Evolutionary conservation across 2,888 invertebrate genomes (phyloP), one percentile per base, ranked within the genome.

Genomic region (Andrena dorsata): DNA sequence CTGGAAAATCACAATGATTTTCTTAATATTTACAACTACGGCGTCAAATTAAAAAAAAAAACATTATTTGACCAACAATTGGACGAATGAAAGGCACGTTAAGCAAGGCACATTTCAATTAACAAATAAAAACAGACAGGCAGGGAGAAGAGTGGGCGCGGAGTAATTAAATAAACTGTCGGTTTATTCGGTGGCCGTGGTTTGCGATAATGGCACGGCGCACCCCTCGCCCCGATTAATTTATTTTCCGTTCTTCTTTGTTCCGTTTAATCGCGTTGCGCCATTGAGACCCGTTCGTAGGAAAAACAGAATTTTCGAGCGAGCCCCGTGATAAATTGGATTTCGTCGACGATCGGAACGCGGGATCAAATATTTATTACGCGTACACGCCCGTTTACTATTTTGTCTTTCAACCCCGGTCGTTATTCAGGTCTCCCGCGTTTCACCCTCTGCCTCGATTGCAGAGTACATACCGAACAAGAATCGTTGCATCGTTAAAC

Each of bases 321-420:
- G 7, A 26, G 51, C 16, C 35, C n/a, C 65, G 53, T 53, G 77
- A 65, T 80, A 80, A 79, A 80, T 80, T 80, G 80, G 53, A 78
- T 80, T 60, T 35, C 61, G 66, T 32, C 66, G 71, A 66, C 65
- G 80, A 76, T 78, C 47, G 69, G 69, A 68, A 68, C 47, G 28
- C 60, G 16, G 53, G 66, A 63, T 71, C 79, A 80, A 79, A 80
- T 80, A 80, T 80, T 80, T 80, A 79, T 80, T 78, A 78, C 79
- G 72, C 26, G 58, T 49, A 60, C 68, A 68, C 58, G 47, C 68
- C 28, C 71, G 61, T 49, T 60, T 51, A 56, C 80, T 78, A 51
- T 69, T 78, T 71, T 23, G 28, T 63, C 77, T 56, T 51, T 23
- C 58, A 26, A 28, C 23, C 23, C 41, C 23, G 10, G 26, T 13